Evolutionary conservation across 2,113 vertebrate species (phyloP), one percentile per base, ranked within the genome.

Genomic region (Bombycilla garrulus): DNA sequence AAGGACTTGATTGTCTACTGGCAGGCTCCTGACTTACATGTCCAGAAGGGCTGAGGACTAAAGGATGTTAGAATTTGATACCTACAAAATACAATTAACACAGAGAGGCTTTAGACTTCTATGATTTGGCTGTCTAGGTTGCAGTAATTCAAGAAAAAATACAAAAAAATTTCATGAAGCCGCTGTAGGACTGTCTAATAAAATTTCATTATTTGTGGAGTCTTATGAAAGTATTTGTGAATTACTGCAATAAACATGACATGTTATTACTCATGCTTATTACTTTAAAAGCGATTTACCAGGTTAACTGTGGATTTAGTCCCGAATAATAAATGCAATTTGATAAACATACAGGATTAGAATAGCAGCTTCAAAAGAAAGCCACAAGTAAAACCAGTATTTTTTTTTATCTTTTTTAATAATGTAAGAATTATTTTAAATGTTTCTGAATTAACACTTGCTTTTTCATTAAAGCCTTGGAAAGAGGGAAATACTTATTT

Each of bases 131-230:
- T 77, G 28, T 18, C 22, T 74, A 65, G 77, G 91, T 6, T 72
- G 36, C 28, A 88, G 24, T 69, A 22, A 81, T 57, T 77, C 57
- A 74, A 64, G 28, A 23, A 77, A 69, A 65, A 50, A 77, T 62
- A 10, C n/a, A 57, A 21, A 54, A 70, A 9, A 38, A 57, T 16
- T 57, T 89, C 9, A 87, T 48, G 2, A 78, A 77, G 50, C 45
- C 31, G 66, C 85, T 47, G 21, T 15, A 73, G 20, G 91, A 82
- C 19, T 44, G 51, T 73, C 42, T 85, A 79, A 93, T 42, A 90
- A 92, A 94, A 93, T 92, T 74, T 92, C 53, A 81, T 87, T 92
- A 79, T 58, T 90, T 70, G 21, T 60, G 42, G 15, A 84, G 16
- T 60, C 33, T 65, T 86, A 90, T 24, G 86, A 60, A 17, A 42